Percentiles rank a stretch among this genome's conserved stretches.
phyloP scores from a whole-genome alignment of 1,140 invertebrate genomes.

The Cryptotermes secundus region DNA sequence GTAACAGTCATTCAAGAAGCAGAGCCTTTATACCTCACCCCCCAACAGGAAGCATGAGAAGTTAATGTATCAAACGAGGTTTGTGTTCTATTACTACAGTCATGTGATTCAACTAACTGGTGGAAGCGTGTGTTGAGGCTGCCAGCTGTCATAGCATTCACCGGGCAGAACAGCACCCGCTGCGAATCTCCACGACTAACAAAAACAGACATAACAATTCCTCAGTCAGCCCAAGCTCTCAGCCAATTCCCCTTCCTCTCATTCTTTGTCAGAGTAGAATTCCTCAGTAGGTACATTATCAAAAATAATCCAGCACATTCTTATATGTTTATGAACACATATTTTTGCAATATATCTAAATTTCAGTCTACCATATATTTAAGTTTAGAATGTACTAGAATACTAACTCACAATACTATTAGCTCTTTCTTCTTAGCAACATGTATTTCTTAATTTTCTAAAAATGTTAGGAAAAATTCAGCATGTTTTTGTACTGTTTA shows the following conservation, averaged over 20 bases:
- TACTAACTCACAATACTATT: too few species aligned
- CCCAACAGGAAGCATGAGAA: not conserved
- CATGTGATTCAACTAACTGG: constrained; percentile 50
- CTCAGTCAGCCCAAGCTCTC: constrained; percentile 1
- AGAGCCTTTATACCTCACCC: not conserved
- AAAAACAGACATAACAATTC: constrained; percentile 41
- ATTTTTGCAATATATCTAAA: too few species aligned
- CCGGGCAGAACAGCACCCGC: constrained; percentile 68
- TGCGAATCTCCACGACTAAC: constrained; percentile 67
- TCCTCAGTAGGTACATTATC: not conserved
- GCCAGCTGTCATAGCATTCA: constrained; percentile 64
- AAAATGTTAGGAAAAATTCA: too few species aligned
- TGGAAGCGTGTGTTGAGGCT: constrained; percentile 57
- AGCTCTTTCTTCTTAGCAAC: too few species aligned
- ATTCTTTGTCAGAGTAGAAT: not conserved
- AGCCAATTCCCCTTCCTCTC: not conserved
- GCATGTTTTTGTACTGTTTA: too few species aligned
- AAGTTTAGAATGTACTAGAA: too few species aligned
- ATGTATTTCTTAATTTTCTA: too few species aligned
- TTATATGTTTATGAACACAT: too few species aligned
- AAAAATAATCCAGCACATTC: too few species aligned
- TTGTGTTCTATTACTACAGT: not conserved
- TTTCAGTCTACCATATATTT: too few species aligned
- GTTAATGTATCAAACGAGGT: not conserved
- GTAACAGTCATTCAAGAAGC: not conserved